A percentile compares a stretch with the other conserved stretches of the same genome.
phyloP scores from a whole-genome alignment of 2,888 invertebrate genomes.

The Pachymerium ferrugineum region DNA sequence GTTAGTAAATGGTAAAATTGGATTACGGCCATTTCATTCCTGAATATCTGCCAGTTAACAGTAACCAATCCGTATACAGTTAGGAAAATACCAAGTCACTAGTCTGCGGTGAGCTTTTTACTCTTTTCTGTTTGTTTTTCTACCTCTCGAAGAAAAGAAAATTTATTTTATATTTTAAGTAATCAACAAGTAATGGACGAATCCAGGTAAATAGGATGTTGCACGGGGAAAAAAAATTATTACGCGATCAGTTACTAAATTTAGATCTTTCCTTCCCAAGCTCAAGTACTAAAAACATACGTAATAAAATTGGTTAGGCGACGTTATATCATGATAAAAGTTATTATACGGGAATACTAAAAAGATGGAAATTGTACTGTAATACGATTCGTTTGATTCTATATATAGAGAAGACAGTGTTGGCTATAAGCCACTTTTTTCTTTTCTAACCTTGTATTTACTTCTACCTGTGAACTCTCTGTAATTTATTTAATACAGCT shows the following conservation, averaged over 20 bases:
- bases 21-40: conserved; percentile 19
- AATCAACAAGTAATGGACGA: neutral
- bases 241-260: too few relatives aligned
- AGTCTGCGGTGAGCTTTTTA: neutral
- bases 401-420: neutral
- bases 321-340: too few relatives aligned
- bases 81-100: neutral
- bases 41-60: conserved; percentile 19
- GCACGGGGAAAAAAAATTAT: neutral
- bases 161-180: too few relatives aligned
- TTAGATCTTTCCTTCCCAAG: too few relatives aligned
- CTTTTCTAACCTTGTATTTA: conserved; percentile 23
- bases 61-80: conserved; percentile 5
- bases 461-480: neutral
- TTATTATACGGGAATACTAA: too few relatives aligned
- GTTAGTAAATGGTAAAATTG: conserved; percentile 16
- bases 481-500: too few relatives aligned
- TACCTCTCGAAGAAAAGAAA: too few relatives aligned
- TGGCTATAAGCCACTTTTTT: conserved; percentile 5
- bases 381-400: neutral
- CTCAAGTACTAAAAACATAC: too few relatives aligned
- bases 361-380: neutral
- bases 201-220: neutral
- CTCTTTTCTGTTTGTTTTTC: neutral
- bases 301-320: too few relatives aligned